Percentiles rank a stretch among this genome's conserved stretches.
phyloP scores from a whole-genome alignment of 92 coral and sea anemone species.

The Metridium senile region DNA sequence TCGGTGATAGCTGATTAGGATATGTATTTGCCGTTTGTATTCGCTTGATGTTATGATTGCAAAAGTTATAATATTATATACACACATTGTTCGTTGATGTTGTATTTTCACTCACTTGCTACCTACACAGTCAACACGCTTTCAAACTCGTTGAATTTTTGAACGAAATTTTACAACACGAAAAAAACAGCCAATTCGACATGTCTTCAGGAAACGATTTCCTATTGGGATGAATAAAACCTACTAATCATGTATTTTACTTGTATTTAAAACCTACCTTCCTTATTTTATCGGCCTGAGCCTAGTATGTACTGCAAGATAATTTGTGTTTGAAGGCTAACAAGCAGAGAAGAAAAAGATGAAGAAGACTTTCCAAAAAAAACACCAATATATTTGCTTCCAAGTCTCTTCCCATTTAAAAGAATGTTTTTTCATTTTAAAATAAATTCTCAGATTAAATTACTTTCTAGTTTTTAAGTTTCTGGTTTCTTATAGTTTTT shows the following conservation, averaged over 20 bases:
- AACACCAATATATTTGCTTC: too few species aligned
- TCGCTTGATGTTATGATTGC: conserved; percentile 9
- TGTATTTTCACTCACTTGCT: neutral
- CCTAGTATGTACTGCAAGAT: too few species aligned
- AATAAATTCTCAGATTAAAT: too few species aligned
- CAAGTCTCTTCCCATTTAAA: too few species aligned
- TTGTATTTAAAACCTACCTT: neutral
- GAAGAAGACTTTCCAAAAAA: too few species aligned
- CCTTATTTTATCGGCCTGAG: neutral
- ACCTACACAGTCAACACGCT: neutral
- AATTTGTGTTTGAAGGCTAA: too few species aligned
- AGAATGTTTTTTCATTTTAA: too few species aligned
- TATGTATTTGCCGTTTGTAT: conserved; percentile 32
- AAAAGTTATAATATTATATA: conserved; percentile 13
- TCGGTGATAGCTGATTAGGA: conserved; percentile 25
- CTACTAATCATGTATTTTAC: neutral
- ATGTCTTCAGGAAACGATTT: conserved; percentile 24
- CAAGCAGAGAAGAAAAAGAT: too few species aligned
- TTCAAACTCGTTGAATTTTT: neutral
- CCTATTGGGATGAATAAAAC: conserved; percentile 1
- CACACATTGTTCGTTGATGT: neutral
- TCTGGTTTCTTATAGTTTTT: neutral
- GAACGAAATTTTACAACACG: neutral
- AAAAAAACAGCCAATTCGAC: conserved; percentile 17
- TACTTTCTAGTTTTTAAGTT: neutral